Evolutionary conservation across 1,140 invertebrate genomes (phyloP).

Genomic region (Cyclina sinensis): DNA sequence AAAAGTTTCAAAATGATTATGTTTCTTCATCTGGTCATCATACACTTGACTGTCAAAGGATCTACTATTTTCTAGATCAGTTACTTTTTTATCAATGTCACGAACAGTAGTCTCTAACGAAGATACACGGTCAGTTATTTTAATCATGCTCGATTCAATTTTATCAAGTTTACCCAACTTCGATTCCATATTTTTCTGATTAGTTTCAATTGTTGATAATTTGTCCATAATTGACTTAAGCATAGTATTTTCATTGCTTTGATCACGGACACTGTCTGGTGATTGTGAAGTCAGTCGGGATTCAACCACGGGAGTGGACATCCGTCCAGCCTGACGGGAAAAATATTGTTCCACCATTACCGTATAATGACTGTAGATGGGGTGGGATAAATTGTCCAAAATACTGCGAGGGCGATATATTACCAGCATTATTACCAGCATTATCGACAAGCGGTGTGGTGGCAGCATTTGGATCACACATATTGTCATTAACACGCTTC

Average conservation of each 20-base stretch:
- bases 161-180: not conserved
- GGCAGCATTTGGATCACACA: not conserved
- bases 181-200: not conserved
- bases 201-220: not conserved
- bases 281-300: not conserved
- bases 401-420: not conserved
- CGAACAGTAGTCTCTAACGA: not conserved
- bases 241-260: not conserved
- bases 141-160: not conserved
- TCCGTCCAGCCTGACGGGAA: too few relatives aligned
- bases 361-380: not conserved
- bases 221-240: not conserved
- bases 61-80: not conserved
- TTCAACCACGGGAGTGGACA: too few relatives aligned
- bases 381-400: not conserved
- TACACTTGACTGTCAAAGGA: not conserved
- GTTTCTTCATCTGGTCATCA: not conserved
- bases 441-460: not conserved
- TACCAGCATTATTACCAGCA: not conserved
- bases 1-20: conserved; percentile 3
- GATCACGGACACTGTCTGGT: not conserved
- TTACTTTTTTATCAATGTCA: not conserved
- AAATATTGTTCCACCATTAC: too few relatives aligned
- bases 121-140: not conserved
- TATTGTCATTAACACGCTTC: not conserved